phyloP scores from a whole-genome alignment of 2,113 vertebrate genomes.

The Cyanistes caeruleus region DNA sequence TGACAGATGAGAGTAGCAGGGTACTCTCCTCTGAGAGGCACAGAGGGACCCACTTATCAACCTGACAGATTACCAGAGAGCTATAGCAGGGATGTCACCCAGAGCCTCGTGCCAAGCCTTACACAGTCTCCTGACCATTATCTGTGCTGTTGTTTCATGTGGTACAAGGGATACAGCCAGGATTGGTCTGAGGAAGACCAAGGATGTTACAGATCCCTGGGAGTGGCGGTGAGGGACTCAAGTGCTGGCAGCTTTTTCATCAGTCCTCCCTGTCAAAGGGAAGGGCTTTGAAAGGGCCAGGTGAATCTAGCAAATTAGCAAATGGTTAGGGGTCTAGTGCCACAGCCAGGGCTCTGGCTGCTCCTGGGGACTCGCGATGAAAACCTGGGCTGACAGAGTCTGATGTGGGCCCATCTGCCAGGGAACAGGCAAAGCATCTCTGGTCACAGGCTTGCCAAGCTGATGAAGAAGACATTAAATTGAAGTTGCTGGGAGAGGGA shows the following conservation, averaged over 20 bases:
- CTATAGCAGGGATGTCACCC: not conserved
- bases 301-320: not conserved
- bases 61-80: not conserved
- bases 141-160: not conserved
- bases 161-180: not conserved
- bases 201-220: not conserved
- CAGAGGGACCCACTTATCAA: rapidly evolving
- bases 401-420: not conserved
- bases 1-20: not conserved
- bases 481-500: not conserved
- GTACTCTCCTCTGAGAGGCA: not conserved
- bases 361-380: rapidly evolving
- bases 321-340: not conserved
- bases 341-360: not conserved
- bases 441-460: not conserved
- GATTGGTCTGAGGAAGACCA: not conserved
- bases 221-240: not conserved
- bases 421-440: not conserved
- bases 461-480: not conserved
- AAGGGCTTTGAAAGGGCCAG: not conserved
- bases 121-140: not conserved
- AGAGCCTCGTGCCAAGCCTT: not conserved
- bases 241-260: not conserved
- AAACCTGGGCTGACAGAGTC: not conserved
- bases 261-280: not conserved